Evolutionary conservation across 2,113 vertebrate species (phyloP).

Genomic region (Calyptommatus sinebrachiatus): DNA sequence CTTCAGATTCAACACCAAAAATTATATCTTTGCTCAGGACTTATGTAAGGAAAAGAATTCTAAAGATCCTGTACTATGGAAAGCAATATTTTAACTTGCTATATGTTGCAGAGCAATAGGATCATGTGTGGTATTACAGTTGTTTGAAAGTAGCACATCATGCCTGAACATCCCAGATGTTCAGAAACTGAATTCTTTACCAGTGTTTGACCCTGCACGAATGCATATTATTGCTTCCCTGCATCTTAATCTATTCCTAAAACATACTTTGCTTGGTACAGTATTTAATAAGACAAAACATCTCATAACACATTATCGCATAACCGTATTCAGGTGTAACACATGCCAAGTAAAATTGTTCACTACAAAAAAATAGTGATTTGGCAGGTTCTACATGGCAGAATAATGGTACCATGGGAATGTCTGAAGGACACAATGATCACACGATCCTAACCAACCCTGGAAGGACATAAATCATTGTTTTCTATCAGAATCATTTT

Average conservation of each 20-base stretch:
- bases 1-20: background rate
- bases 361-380: constrained; percentile 36
- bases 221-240: constrained; percentile 60
- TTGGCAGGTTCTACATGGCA: no score
- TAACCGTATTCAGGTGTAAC: constrained; percentile 70
- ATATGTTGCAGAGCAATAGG: background rate
- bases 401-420: no score
- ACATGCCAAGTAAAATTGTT: constrained; percentile 45
- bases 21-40: background rate
- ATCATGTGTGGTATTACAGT: background rate
- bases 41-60: background rate
- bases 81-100: background rate
- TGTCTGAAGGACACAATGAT: no score
- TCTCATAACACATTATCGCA: constrained; percentile 62
- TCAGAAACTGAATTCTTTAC: constrained; percentile 59
- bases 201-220: constrained; percentile 44
- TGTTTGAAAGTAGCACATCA: background rate
- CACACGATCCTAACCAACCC: no score
- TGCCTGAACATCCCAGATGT: background rate
- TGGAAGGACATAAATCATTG: no score
- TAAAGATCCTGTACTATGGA: no score
- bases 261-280: constrained; percentile 67
- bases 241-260: constrained; percentile 67
- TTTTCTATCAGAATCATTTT: no score
- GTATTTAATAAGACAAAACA: constrained; percentile 72